phyloP scores from a whole-genome alignment of 2,797 vertebrate genomes.

The Sebastes kiyomatsui region DNA sequence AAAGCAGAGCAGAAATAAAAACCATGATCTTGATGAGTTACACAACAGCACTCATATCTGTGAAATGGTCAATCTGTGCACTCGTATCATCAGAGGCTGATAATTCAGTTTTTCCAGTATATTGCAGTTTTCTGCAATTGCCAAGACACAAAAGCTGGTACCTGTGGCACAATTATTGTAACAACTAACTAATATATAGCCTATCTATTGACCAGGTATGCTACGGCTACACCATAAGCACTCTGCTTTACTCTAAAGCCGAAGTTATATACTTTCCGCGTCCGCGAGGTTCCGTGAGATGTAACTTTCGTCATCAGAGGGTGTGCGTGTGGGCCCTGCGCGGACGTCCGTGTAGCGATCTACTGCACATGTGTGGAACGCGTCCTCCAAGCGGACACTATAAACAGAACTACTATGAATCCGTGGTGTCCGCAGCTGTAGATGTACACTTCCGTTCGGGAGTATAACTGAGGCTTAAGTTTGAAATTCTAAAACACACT shows the following conservation, averaged over 20 bases:
- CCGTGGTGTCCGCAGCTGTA: too few species aligned
- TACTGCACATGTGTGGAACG: too few species aligned
- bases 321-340: too few species aligned
- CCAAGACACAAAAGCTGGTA: not conserved
- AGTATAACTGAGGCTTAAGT: too few species aligned
- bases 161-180: not conserved
- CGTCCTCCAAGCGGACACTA: too few species aligned
- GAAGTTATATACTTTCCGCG: not conserved
- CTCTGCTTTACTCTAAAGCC: not conserved
- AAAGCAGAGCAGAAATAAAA: slow-evolving; percentile 12
- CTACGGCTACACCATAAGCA: not conserved
- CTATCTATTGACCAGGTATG: not conserved
- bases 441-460: too few species aligned
- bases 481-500: too few species aligned
- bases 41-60: not conserved
- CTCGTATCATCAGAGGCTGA: not conserved
- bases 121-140: not conserved
- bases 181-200: not conserved
- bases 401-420: too few species aligned
- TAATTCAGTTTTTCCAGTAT: not conserved
- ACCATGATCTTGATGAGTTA: not conserved
- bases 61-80: not conserved
- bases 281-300: too few species aligned
- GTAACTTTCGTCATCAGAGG: too few species aligned
- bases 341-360: too few species aligned